Base-by-base conservation (phyloP, 2,888 invertebrate genomes). In the Margaritifera margaritifera region DNA sequence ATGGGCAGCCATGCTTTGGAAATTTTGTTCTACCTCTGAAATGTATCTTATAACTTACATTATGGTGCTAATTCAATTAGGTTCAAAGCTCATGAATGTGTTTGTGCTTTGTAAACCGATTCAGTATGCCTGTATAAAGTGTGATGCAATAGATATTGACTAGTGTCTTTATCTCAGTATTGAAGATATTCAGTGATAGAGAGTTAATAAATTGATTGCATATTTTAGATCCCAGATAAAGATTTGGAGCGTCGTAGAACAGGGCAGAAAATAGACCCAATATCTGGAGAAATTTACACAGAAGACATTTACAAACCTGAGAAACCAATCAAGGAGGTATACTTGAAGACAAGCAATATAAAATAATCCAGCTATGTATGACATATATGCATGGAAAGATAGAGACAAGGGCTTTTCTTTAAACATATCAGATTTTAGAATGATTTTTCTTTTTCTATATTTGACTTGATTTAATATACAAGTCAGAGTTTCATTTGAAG, bases 271-370 rank as follows among this genome's bases (percentile, higher is more conserved):
- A 70, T 89, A 27, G 89, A 90, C 73, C 87, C 88, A 11, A 62
- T 85, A 31, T 87, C 87, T 50, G 89, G 88, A 6, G 84, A 83
- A 8, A 75, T 89, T 20, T 89, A 87, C 80, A 86, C 84, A 11
- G 84, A 86, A 65, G 88, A 89, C 50, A 77, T 86, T 4, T 89
- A 89, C 74, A 87, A 85, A 59, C 89, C 89, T 50, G 87, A 88
- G 8, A 87, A 82, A 68, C 80, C 83, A 22, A 51, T 74, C 8
- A 83, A 83, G 74, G 74, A 77, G 74, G 85, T 84, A 75, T 61
- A 66, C 25, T 27, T 15, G 6, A 60, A 24, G 18, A 19, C 25
- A 27, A 31, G 20, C 0, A 8, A 8, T 25, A 52, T 50, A 20
- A 8, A 20, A 54, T 53, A 27, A 25, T 22, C 20, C 25, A 55